Base-by-base conservation (phyloP, 2,113 vertebrate species). In the Xiphorhynchus elegans region DNA sequence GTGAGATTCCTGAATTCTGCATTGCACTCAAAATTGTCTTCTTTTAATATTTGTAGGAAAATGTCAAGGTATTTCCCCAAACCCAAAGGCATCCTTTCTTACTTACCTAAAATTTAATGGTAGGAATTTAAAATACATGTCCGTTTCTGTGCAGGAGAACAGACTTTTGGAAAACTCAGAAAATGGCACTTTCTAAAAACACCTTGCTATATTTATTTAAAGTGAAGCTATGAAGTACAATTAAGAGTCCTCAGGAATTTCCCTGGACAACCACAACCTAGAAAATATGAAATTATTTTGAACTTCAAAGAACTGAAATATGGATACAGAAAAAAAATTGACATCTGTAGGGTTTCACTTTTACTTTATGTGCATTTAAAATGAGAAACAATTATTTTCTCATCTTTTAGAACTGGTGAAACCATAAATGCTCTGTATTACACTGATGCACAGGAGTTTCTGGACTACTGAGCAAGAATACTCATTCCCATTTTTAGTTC, bases 381-480 rank as follows among this genome's bases (percentile, higher is more conserved):
- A n/a, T 40, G 14, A 56, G 33, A 84, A 76, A 60, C 55, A 55
- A 59, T 33, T 73, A 8, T 26, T 46, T 64, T 3, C 18, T 67
- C 7, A 13, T 60, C 23, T 40, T 83, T 59, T 69, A 24, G 44
- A 89, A 49, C 18, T 50, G 37, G 28, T 78, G 9, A 66, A 79
- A 35, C 8, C 13, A 23, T 46, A 50, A 79, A 63, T 46, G 19
- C 2, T 18, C 29, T 47, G n/a, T 26, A 23, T 74, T 52, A 9
- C 25, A 25, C 8, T 11, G 3, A 37, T 25, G 11, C 13, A 35
- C 4, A 11, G 46, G 13, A 73, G 25, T 67, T 25, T 58, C 9
- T 0, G 0, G 5, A 40, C n/a, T 50, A 44, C 24, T 2, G 7
- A 67, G 10, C 17, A 59, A 21, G 17, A 2, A 3, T 20, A 15